These are phyloP conservation scores for Chrysolina oricalcia DNA, from an alignment of 2,888 invertebrate genomes.

Conservation along the genomic window DNA sequence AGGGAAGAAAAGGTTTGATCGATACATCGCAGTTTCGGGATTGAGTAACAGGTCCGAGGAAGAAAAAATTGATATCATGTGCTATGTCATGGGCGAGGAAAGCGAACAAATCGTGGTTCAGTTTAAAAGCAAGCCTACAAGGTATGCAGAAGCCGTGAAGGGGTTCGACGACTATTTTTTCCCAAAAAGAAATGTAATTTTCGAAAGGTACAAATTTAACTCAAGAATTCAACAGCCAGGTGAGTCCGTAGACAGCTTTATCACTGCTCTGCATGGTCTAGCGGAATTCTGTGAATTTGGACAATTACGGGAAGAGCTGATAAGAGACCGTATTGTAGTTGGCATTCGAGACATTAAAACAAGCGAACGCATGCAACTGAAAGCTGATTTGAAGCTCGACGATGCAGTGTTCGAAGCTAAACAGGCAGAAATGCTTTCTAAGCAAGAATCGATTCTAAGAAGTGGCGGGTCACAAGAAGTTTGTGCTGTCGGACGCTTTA, in stretches of 20 bases:
- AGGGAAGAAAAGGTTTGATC: slow-evolving; percentile 8
- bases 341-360: background rate
- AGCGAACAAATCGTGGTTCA: background rate
- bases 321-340: background rate
- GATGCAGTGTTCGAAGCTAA: background rate
- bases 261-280: background rate
- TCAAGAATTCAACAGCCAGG: background rate
- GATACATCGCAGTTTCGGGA: background rate
- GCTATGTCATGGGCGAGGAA: background rate
- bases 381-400: background rate
- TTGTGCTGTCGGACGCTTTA: too few species aligned
- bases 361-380: background rate
- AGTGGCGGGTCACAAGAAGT: too few species aligned
- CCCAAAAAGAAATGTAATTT: background rate
- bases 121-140: too few species aligned
- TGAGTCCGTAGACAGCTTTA: background rate
- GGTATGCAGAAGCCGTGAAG: too few species aligned
- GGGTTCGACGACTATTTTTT: background rate
- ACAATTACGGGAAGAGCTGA: background rate
- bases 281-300: background rate
- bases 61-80: background rate
- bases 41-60: background rate
- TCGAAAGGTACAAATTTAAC: background rate
- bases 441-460: too few species aligned
- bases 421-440: background rate